Base-by-base conservation (phyloP, 2,797 vertebrate species). In the Schizothorax lantsangensis region DNA sequence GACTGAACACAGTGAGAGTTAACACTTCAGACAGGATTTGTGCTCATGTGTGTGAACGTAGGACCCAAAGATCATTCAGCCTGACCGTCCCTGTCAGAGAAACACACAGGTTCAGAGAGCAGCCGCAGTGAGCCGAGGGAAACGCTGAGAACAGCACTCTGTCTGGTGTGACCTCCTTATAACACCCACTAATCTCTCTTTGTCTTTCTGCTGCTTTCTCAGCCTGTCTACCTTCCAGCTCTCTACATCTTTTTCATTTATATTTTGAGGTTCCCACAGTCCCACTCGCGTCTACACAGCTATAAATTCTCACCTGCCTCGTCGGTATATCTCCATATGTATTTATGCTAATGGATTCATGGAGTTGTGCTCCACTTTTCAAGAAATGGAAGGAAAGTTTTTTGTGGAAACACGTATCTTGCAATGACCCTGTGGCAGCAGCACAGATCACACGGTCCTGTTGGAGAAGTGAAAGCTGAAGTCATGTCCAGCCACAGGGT, bases 11-110 rank as follows among this genome's bases (percentile, higher is more conserved):
- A 74, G 23, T 72, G n/a, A 83, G 36, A 85, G 93, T 93, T 94
- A 94, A 94, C 92, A 92, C 91, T 94, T 95, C 94, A 93, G 92
- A 92, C 90, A 91, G 90, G 92, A 93, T 94, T 93, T 93, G 92
- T 91, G 86, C 49, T 81, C 71, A 85, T 52, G 54, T 33, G 23
- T 54, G 47, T 84, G 92, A 92, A 93, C 91, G 90, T 91, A 91
- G 89, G 89, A 91, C 74, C 59, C 69, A 72, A 90, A 89, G 91
- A 92, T 91, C 38, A 79, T 78, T 89, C 62, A 74, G 72, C 59
- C 83, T 87, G 59, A 68, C 78, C 73, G 72, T 84, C 19, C 57
- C 43, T 82, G 80, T 90, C 84, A 89, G 71, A 62, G 49, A 54
- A 66, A 52, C 64, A 52, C 74, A 84, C 33, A 68, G 23, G 30